Evolutionary conservation across 92 coral and sea anemone genomes (phyloP), one percentile per base, ranked within the genome.

Genomic region (Porites rus): DNA sequence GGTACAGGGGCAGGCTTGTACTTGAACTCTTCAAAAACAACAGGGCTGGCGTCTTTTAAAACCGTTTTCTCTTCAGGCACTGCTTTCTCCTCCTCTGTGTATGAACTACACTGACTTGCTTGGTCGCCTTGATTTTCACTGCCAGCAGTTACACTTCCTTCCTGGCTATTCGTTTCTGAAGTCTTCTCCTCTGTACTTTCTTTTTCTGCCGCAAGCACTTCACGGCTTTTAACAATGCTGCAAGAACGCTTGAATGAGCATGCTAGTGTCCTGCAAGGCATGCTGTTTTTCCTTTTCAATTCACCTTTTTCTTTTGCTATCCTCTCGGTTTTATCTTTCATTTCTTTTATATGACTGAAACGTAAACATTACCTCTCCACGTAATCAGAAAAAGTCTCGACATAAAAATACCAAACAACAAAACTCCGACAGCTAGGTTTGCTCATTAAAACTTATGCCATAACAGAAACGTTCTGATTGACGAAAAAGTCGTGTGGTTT

Each of bases 1-100:
- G 99, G 99, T 16, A 93, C 21, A 20, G 85, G 77, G 2, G 96
- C 93, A 12, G 98, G 94, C 20, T 72, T 77, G 93, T 95, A 97
- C 8, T 82, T 50, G 20, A 86, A 86, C 51, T 71, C 86, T 28
- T 68, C 16, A 10, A 38, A 38, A 76, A 51, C 70, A 21, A n/a
- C 66, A 60, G 69, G 7, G 50, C 31, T 8, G 75, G 46, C 46
- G 38, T 58, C 77, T 38, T 70, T 31, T 4, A 62, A 18, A 54
- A 46, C 61, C 50, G 24, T 51, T 64, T 72, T 74, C 51, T 62
- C 80, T 28, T 74, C 87, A 28, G 80, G 38, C 1, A 72, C 67
- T 20, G 9, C 80, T 74, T 65, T 73, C 63, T 74, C 80, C 28
- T 83, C 87, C 25, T 73, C 80, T 11, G 54, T 65, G 17, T 63